phyloP scores from a whole-genome alignment of 2,888 invertebrate genomes.

The Epirrhoe alternata region DNA sequence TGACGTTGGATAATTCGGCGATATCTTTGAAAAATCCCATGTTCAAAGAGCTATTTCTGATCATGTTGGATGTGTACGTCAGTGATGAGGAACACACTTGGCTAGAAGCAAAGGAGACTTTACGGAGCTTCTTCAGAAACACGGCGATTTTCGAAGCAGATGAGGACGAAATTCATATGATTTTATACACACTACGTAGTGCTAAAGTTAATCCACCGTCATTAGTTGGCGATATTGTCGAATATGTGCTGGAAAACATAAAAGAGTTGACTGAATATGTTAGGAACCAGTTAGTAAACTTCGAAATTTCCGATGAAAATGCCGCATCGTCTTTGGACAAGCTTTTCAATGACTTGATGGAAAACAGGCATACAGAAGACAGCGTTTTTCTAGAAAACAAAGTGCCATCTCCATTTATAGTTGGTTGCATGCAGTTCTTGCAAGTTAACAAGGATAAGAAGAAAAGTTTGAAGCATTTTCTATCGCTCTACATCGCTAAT shows the following conservation, averaged over 20 bases:
- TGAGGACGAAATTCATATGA: slow-evolving; percentile 87
- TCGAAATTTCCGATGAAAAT: slow-evolving; percentile 68
- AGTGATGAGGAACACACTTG: slow-evolving; percentile 68
- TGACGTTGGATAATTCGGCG: slow-evolving; percentile 76
- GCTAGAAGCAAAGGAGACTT: slow-evolving; percentile 81
- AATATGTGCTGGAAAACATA: slow-evolving; percentile 68
- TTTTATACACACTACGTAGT: slow-evolving; percentile 84
- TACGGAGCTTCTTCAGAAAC: slow-evolving; percentile 85
- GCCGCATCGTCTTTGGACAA: slow-evolving; percentile 64
- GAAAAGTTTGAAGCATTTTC: slow-evolving; percentile 69
- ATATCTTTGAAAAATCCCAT: slow-evolving; percentile 81
- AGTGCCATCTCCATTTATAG: slow-evolving; percentile 73
- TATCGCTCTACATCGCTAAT: slow-evolving; percentile 78
- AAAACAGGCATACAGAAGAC: slow-evolving; percentile 63
- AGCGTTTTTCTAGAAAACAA: slow-evolving; percentile 71
- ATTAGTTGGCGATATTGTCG: slow-evolving; percentile 67
- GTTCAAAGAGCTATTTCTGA: slow-evolving; percentile 83
- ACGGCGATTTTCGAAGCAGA: slow-evolving; percentile 88
- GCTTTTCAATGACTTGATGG: slow-evolving; percentile 72
- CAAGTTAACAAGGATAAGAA: slow-evolving; percentile 66
- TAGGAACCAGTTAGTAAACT: slow-evolving; percentile 68
- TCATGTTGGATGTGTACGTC: slow-evolving; percentile 84
- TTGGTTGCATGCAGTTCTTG: slow-evolving; percentile 72
- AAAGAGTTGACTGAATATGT: slow-evolving; percentile 64
- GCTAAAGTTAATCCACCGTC: slow-evolving; percentile 64